These are phyloP conservation scores for Blastomussa wellsi DNA, from an alignment of 92 coral and sea anemone genomes.

Conservation along the genomic window DNA sequence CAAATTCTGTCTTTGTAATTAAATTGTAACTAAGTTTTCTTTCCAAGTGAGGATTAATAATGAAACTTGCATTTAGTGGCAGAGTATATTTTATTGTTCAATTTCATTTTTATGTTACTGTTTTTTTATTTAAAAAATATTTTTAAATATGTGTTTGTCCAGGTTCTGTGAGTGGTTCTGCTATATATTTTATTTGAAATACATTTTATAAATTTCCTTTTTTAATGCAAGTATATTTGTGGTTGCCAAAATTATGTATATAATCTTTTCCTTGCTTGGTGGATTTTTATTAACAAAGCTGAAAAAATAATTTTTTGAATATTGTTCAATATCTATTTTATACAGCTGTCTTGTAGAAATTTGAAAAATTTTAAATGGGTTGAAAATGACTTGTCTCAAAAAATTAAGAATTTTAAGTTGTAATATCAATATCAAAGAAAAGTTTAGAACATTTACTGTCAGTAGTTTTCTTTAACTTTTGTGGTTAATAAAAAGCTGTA, in stretches of 20 bases:
- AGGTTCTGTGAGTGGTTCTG: background rate
- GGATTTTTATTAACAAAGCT: conserved; percentile 1
- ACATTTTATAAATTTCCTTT: background rate
- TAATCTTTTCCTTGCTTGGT: background rate
- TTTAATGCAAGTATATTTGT: background rate
- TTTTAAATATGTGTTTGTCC: no score
- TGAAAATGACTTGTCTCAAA: conserved; percentile 7
- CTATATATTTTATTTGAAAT: conserved; percentile 4
- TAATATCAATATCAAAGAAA: background rate
- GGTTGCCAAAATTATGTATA: background rate
- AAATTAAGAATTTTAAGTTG: background rate
- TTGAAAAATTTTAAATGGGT: background rate
- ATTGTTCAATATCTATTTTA: conserved; percentile 19
- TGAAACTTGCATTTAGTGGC: background rate
- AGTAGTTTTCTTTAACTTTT: background rate
- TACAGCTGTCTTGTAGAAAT: conserved; percentile 31
- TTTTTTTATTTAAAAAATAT: background rate
- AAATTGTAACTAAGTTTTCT: background rate
- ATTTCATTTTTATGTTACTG: background rate
- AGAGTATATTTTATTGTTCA: background rate
- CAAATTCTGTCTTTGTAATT: background rate
- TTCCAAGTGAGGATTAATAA: background rate
- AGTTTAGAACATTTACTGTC: background rate
- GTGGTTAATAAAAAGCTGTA: background rate
- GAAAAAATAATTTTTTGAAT: background rate